phyloP scores from a whole-genome alignment of 2,888 invertebrate species.

The Smittia aterrima region DNA sequence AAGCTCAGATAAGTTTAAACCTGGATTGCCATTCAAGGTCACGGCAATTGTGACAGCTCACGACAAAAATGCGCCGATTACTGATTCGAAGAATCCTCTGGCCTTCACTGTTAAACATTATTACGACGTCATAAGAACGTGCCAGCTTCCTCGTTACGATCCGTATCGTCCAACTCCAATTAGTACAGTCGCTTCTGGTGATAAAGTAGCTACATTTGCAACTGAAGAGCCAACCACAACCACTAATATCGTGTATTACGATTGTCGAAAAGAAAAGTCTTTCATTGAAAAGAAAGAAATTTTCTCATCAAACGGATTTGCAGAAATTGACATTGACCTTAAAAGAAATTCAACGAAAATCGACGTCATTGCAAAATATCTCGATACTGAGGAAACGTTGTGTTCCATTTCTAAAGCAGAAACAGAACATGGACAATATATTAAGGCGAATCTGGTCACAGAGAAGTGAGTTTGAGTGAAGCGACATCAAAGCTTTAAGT shows the following conservation, averaged over 20 bases:
- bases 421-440: constrained; percentile 61
- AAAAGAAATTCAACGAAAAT: not conserved
- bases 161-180: not conserved
- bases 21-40: constrained; percentile 78
- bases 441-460: constrained; percentile 59
- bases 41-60: constrained; percentile 70
- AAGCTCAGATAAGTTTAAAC: constrained; percentile 84
- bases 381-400: constrained; percentile 74
- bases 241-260: not conserved
- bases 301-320: not conserved
- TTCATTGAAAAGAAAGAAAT: not conserved
- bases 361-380: constrained; percentile 62
- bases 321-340: not conserved
- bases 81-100: constrained; percentile 60
- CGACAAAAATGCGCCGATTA: constrained; percentile 63
- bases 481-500: constrained; percentile 55
- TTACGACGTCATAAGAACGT: not conserved
- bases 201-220: not conserved
- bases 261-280: not conserved
- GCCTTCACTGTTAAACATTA: constrained; percentile 49
- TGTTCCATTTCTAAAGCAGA: constrained; percentile 70
- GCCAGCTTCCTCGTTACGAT: not conserved
- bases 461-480: constrained; percentile 53
- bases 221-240: not conserved
- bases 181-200: too few relatives aligned